A percentile compares a stretch with the other conserved stretches of the same genome.
Conservation (phyloP, 2,888 invertebrate genomes). For the Drosophila anomalata region DNA sequence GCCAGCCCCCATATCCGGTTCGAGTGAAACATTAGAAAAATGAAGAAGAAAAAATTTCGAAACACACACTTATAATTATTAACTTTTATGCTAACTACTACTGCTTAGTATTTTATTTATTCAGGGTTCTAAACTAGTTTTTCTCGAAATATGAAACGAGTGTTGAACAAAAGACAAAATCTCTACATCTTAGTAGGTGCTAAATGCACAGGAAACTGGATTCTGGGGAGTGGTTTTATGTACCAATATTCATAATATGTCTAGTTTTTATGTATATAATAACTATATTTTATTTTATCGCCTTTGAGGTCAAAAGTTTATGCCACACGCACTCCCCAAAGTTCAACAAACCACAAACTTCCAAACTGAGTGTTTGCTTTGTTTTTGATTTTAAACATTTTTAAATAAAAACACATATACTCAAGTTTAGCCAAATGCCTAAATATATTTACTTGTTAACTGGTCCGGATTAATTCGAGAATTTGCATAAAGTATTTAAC, state of each 20-base stretch:
- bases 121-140: conserved; percentile 58
- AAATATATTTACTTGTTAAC: conserved; percentile 37
- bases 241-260: background rate
- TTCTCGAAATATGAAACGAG: conserved; percentile 42
- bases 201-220: conserved; percentile 25
- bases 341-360: conserved; percentile 56
- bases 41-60: conserved; percentile 7
- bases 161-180: conserved; percentile 36
- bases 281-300: conserved; percentile 1
- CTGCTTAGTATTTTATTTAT: conserved; percentile 61
- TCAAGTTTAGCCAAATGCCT: background rate
- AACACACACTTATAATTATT: conserved; percentile 53
- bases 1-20: conserved; percentile 63
- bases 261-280: background rate
- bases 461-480: conserved; percentile 51
- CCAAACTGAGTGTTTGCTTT: conserved; percentile 28
- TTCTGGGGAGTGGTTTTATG: conserved; percentile 22
- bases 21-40: conserved; percentile 16
- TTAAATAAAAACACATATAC: conserved; percentile 12
- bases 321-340: conserved; percentile 18
- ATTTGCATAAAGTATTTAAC: conserved; percentile 56
- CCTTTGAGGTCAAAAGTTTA: conserved; percentile 46
- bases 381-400: conserved; percentile 32
- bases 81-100: conserved; percentile 61
- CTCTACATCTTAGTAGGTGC: conserved; percentile 30